A percentile compares a stretch with the other conserved stretches of the same genome.
Evolutionary conservation across 2,888 invertebrate genomes (phyloP).

Genomic region (Smittia sp.): DNA sequence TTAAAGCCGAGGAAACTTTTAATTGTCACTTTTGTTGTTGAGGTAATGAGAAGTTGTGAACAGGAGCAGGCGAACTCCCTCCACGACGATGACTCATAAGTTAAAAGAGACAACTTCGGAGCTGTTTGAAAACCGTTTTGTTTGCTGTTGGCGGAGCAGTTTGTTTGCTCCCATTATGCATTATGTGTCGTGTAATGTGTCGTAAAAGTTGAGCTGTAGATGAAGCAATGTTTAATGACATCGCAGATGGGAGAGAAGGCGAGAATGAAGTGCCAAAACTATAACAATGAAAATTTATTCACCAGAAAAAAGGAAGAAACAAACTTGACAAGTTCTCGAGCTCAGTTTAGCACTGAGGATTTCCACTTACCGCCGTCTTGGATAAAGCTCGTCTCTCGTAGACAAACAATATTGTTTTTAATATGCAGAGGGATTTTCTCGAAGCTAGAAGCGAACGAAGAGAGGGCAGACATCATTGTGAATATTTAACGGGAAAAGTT

Average conservation of each 20-base stretch:
- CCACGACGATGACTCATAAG: neutral
- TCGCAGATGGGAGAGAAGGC: neutral
- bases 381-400: neutral
- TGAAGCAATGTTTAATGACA: constrained; percentile 12
- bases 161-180: constrained; percentile 12
- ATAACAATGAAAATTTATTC: constrained; percentile 27
- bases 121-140: neutral
- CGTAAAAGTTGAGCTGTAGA: neutral
- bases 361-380: neutral
- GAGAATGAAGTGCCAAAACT: constrained; percentile 23
- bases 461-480: neutral
- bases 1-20: constrained; percentile 9
- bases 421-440: constrained; percentile 15
- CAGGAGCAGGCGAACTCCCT: neutral
- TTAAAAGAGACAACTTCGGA: neutral
- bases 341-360: neutral
- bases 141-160: too few species aligned
- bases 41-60: neutral
- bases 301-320: constrained; percentile 4
- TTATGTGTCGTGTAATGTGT: constrained; percentile 18
- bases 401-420: constrained; percentile 25
- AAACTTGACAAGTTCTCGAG: neutral
- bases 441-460: neutral
- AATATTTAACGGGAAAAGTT: neutral
- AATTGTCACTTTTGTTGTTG: neutral